These are phyloP conservation scores for Monopis laevigella DNA, from an alignment of 2,888 invertebrate genomes.

Conservation along the genomic window DNA sequence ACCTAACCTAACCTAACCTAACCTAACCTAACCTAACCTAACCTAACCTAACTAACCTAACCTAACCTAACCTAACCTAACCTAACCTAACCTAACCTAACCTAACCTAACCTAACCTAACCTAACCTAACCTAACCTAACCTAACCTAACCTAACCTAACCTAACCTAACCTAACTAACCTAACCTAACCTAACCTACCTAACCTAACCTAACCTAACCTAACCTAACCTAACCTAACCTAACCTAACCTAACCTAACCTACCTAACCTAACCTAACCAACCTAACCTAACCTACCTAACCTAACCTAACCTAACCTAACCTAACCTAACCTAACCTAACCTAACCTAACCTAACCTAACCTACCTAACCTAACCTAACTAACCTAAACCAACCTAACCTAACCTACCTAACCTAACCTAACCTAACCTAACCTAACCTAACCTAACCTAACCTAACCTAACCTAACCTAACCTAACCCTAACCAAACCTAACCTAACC, in stretches of 20 bases:
- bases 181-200: conserved; percentile 13
- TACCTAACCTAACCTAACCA: conserved; percentile 2
- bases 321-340: conserved; percentile 17
- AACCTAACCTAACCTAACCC: conserved; percentile 14
- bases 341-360: conserved; percentile 15
- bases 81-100: conserved; percentile 12
- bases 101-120: conserved; percentile 13
- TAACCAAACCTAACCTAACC: conserved; percentile 9
- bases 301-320: conserved; percentile 18
- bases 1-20: conserved; percentile 18
- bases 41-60: conserved; percentile 14
- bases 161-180: conserved; percentile 16
- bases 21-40: conserved; percentile 18
- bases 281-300: conserved; percentile 8
- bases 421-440: conserved; percentile 14
- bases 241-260: conserved; percentile 5
- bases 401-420: conserved; percentile 11
- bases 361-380: conserved; percentile 15
- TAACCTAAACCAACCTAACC: conserved; percentile 13
- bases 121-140: conserved; percentile 15
- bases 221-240: conserved; percentile 10
- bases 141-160: conserved; percentile 16
- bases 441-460: conserved; percentile 14
- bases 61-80: conserved; percentile 12
- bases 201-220: conserved; percentile 7